These are phyloP conservation scores for Leptobrachium leishanense DNA, from an alignment of 2,113 vertebrate genomes.

Conservation along the genomic window DNA sequence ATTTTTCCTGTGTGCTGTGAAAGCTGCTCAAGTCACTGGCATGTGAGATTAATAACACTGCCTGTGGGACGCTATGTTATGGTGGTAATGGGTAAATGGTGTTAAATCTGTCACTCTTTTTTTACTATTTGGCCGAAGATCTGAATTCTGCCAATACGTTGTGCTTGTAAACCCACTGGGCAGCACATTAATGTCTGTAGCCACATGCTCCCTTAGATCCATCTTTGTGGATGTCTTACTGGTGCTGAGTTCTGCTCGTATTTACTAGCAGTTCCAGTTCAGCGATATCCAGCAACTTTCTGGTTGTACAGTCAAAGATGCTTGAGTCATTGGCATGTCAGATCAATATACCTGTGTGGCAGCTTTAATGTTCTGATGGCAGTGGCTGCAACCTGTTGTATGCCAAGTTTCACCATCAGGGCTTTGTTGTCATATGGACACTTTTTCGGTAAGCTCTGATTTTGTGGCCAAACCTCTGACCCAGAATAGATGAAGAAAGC, in stretches of 20 bases:
- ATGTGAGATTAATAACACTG: no score
- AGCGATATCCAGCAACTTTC: conserved; percentile 78
- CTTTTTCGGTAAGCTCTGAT: not conserved
- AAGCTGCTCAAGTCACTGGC: no score
- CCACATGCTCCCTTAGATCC: conserved; percentile 93
- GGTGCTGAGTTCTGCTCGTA: conserved; percentile 70
- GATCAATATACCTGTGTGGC: conserved; percentile 81
- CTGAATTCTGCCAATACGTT: no score
- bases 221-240: conserved; percentile 82
- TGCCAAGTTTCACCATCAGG: conserved; percentile 63
- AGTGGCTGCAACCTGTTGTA: conserved; percentile 26
- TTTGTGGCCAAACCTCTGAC: no score
- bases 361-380: conserved; percentile 68
- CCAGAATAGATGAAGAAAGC: no score
- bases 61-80: no score
- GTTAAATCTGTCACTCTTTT: no score
- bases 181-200: no score
- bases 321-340: conserved; percentile 97
- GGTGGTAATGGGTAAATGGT: no score
- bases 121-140: no score
- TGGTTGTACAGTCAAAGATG: conserved; percentile 90
- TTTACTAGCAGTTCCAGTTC: conserved; percentile 67
- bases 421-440: conserved; percentile 76
- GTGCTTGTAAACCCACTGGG: no score
- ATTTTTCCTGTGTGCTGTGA: no score